Conservation (phyloP, 2,797 vertebrate genomes). For the Sebastiscus tertius region DNA sequence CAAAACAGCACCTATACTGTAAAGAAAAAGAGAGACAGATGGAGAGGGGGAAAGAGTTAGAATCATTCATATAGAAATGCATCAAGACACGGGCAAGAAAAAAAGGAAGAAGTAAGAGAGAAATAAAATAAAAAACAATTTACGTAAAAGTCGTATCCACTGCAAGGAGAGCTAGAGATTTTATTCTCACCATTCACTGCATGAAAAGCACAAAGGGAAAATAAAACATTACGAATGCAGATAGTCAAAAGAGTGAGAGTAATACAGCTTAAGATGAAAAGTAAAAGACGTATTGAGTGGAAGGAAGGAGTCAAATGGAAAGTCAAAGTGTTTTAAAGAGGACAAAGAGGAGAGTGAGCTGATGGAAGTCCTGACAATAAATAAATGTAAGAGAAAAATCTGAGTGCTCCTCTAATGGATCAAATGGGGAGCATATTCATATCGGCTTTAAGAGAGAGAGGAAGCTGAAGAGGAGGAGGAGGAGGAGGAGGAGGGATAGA, state of each 20-base stretch:
- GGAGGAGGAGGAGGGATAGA: neutral
- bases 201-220: neutral
- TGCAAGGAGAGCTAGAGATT: neutral
- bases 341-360: neutral
- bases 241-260: neutral
- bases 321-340: neutral
- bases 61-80: neutral
- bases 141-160: neutral
- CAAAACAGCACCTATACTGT: neutral
- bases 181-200: neutral
- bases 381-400: neutral
- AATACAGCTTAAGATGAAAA: neutral
- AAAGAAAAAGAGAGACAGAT: neutral
- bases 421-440: neutral
- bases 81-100: neutral
- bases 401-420: slow-evolving; percentile 28
- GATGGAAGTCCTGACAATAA: slow-evolving; percentile 5
- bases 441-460: slow-evolving; percentile 5
- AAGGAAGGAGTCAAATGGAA: neutral
- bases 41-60: neutral
- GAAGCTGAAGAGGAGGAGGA: neutral
- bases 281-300: neutral
- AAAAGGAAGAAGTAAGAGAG: neutral
- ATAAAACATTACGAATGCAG: neutral
- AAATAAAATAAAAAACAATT: neutral